A percentile compares a stretch with the other conserved stretches of the same genome.
Conservation (phyloP, 2,888 invertebrate species). For the Branchellion lobata region DNA sequence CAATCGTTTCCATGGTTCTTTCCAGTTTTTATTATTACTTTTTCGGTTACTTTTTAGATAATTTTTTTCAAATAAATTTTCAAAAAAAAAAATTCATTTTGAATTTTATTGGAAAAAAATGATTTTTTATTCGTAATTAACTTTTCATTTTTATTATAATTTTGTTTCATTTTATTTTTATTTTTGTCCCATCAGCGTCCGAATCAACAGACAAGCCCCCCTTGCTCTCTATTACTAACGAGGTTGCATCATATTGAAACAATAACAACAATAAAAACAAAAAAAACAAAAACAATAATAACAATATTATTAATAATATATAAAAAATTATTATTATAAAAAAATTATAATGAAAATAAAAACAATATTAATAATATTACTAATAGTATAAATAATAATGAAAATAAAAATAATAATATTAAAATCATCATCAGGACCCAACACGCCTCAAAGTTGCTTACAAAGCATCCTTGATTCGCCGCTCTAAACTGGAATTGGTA, state of each 20-base stretch:
- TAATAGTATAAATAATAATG: neutral
- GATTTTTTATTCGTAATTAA: too few species aligned
- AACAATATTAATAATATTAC: neutral
- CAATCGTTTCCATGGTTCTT: too few species aligned
- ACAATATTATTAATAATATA: neutral
- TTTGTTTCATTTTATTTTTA: too few species aligned
- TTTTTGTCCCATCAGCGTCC: neutral
- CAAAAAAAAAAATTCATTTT: too few species aligned
- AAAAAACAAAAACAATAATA: neutral
- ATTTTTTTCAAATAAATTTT: too few species aligned
- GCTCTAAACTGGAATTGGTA: slow-evolving; percentile 17
- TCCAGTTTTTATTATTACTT: too few species aligned
- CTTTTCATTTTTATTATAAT: too few species aligned
- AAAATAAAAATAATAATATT: neutral
- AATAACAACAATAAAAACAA: too few species aligned
- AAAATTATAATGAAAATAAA: neutral
- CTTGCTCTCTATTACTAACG: slow-evolving; percentile 9
- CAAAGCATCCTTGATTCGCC: neutral
- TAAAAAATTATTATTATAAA: neutral
- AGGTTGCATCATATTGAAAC: too few species aligned
- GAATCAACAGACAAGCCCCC: neutral
- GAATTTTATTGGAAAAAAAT: too few species aligned
- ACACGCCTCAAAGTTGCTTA: neutral
- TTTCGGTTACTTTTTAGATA: too few species aligned
- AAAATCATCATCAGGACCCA: slow-evolving; percentile 1